Conservation (phyloP, 2,797 vertebrate species). For the Gymnoscopelus microlampas region DNA sequence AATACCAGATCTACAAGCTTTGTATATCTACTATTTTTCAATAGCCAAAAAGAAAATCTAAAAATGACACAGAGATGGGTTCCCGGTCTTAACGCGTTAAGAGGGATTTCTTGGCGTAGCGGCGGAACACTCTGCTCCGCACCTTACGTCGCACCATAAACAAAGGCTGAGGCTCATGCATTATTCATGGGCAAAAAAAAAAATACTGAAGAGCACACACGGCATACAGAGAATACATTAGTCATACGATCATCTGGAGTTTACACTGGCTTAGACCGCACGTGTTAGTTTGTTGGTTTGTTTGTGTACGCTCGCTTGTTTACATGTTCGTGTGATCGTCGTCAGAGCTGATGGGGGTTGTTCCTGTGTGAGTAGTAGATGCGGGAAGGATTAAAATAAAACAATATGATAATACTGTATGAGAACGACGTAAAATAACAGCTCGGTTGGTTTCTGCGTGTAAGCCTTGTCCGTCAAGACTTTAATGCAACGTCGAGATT, state of each 20-base stretch:
- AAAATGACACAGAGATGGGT: no score
- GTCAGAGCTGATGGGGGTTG: conserved; percentile 13
- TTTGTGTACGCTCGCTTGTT: conserved; percentile 59
- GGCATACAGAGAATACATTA: conserved; percentile 64
- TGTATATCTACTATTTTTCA: no score
- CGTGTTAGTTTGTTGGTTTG: conserved; percentile 55
- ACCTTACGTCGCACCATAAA: conserved; percentile 63
- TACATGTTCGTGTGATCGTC: conserved; percentile 61
- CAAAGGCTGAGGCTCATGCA: conserved; percentile 70
- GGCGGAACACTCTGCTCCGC: conserved; percentile 43
- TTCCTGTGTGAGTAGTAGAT: no score
- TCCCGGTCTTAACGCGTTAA: not conserved
- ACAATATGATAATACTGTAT: no score
- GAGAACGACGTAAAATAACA: no score
- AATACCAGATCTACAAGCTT: no score
- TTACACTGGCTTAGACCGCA: conserved; percentile 64
- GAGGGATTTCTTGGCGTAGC: conserved; percentile 59
- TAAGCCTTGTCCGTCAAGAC: no score
- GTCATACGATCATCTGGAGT: conserved; percentile 74
- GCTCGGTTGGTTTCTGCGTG: no score
- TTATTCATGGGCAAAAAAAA: conserved; percentile 72
- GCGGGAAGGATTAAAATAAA: no score
- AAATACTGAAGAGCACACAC: conserved; percentile 46
- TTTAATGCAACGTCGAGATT: no score
- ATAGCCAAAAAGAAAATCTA: no score